phyloP scores from a whole-genome alignment of 2,888 invertebrate genomes.

The Luperina nickerlii region DNA sequence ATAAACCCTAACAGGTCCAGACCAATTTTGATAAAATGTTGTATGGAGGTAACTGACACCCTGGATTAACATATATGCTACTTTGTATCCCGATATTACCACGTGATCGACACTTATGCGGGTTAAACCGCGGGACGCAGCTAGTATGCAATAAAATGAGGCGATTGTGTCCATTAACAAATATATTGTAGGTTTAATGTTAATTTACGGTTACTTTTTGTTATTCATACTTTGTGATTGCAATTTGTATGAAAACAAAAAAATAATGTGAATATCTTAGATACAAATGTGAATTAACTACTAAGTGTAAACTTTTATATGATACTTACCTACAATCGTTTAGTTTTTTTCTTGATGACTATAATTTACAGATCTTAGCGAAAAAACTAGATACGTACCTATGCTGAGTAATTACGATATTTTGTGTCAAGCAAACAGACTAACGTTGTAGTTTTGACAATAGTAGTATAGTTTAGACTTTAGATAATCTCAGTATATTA shows the following conservation, averaged over 20 bases:
- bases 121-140: no score
- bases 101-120: no score
- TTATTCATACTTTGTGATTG: neutral
- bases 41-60: no score
- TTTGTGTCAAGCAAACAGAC: neutral
- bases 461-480: no score
- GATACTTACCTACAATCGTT: neutral
- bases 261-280: neutral
- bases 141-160: no score
- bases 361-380: neutral
- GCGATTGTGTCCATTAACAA: no score
- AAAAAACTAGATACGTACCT: neutral
- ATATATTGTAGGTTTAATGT: neutral
- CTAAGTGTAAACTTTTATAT: neutral
- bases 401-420: neutral
- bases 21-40: no score
- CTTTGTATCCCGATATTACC: no score
- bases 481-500: no score
- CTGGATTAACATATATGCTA: no score
- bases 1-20: no score
- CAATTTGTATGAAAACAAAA: slow-evolving; percentile 7
- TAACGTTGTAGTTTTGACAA: no score
- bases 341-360: neutral
- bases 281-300: neutral
- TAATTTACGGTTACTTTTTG: neutral